Evolutionary conservation across 2,113 vertebrate species (phyloP).

Genomic region (Brachyistius frenatus): DNA sequence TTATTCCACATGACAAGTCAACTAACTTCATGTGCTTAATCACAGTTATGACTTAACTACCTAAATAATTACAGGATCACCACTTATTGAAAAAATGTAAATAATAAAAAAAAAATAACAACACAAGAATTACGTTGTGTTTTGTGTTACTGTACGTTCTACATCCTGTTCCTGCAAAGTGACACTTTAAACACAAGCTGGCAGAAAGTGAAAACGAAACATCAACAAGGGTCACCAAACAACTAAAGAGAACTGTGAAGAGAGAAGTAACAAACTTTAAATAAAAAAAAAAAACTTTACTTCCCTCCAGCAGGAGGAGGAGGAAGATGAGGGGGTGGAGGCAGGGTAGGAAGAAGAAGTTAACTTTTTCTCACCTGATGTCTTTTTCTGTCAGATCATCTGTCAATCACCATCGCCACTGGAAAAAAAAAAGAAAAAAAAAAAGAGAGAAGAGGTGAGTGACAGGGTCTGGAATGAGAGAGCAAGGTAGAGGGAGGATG

Average conservation of each 20-base stretch:
- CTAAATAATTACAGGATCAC: not conserved
- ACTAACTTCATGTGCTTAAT: not conserved
- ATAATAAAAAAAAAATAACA: not conserved
- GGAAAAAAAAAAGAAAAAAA: slow-evolving; percentile 46
- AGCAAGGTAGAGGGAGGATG: slow-evolving; percentile 36
- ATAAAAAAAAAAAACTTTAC: slow-evolving; percentile 44
- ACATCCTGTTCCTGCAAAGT: not conserved
- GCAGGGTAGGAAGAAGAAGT: slow-evolving; percentile 53
- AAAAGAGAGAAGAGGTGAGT: slow-evolving; percentile 58
- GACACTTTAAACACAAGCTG: slow-evolving; percentile 6
- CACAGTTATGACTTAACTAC: not conserved
- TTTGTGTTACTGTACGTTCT: not conserved
- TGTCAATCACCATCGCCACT: slow-evolving; percentile 83
- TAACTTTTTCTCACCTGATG: slow-evolving; percentile 80
- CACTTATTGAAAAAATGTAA: not conserved
- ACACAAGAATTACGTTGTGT: not conserved
- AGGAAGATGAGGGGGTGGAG: not conserved
- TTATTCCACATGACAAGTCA: no score
- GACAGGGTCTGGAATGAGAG: slow-evolving; percentile 46
- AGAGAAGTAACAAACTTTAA: slow-evolving; percentile 54
- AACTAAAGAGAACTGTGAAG: slow-evolving; percentile 37
- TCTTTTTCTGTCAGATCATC: slow-evolving; percentile 84
- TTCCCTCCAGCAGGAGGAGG: slow-evolving; percentile 29
- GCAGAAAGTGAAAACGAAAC: slow-evolving; percentile 51
- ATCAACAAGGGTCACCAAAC: not conserved